These are phyloP conservation scores for Virgularia gustaviana DNA, from an alignment of 92 coral and sea anemone genomes.

Conservation along the genomic window DNA sequence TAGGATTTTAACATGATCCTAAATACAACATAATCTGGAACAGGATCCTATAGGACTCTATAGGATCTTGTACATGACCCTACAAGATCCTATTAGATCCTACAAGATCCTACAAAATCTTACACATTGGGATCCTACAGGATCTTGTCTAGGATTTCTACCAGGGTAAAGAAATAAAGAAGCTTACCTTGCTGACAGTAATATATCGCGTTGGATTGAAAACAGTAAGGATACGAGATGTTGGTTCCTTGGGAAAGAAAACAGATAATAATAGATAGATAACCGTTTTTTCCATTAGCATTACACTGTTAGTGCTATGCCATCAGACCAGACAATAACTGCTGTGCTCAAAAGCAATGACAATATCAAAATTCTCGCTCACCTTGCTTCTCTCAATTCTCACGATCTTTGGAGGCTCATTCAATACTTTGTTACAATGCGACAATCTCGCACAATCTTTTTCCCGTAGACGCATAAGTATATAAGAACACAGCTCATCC, in stretches of 20 bases:
- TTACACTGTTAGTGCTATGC: too few species aligned
- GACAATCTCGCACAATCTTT: slow-evolving; percentile 60
- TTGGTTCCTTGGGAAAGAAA: slow-evolving; percentile 62
- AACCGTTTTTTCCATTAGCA: too few species aligned
- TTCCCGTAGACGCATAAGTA: slow-evolving; percentile 81
- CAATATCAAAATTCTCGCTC: too few species aligned
- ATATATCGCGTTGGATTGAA: slow-evolving; percentile 89
- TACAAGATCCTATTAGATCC: too few species aligned
- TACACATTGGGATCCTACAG: too few species aligned
- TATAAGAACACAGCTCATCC: slow-evolving; percentile 94
- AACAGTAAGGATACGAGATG: slow-evolving; percentile 68
- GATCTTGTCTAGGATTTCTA: too few species aligned
- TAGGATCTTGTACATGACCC: too few species aligned
- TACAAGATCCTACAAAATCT: too few species aligned
- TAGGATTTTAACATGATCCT: too few species aligned
- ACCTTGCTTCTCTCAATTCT: slow-evolving; percentile 77
- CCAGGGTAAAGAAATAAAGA: too few species aligned
- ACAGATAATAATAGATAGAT: neutral
- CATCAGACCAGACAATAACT: neutral
- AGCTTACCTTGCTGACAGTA: slow-evolving; percentile 77
- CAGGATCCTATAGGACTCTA: too few species aligned
- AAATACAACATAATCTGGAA: too few species aligned
- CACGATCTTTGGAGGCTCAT: slow-evolving; percentile 73
- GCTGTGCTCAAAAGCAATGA: neutral
- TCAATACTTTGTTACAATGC: slow-evolving; percentile 47